phyloP scores from a whole-genome alignment of 2,113 vertebrate genomes.

The Ondatra zibethicus region DNA sequence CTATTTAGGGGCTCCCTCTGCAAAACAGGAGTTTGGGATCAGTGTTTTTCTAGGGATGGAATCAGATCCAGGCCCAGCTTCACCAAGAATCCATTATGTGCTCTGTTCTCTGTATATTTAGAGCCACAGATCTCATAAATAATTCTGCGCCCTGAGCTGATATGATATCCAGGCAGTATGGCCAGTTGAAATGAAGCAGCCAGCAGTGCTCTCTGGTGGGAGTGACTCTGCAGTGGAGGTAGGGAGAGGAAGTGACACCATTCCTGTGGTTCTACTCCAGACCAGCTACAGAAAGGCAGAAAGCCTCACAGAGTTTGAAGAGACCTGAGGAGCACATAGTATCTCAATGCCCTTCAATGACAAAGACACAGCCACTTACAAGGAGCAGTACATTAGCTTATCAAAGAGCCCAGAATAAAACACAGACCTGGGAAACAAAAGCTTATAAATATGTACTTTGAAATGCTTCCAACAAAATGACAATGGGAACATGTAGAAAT shows the following conservation, averaged over 20 bases:
- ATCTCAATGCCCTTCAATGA: not conserved
- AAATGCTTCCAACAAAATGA: not conserved
- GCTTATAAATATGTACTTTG: not conserved
- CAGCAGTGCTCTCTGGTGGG: not conserved
- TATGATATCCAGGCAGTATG: not conserved
- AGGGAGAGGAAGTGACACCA: not conserved
- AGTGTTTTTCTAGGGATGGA: not conserved
- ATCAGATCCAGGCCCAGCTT: not conserved
- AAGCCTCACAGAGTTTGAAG: accelerated
- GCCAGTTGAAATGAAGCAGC: not conserved
- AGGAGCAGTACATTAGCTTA: not conserved
- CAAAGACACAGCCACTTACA: not conserved
- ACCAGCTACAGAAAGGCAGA: not conserved
- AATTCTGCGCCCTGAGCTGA: not conserved
- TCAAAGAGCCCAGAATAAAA: not conserved
- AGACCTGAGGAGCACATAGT: accelerated
- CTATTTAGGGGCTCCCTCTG: not conserved
- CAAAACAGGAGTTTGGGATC: not conserved
- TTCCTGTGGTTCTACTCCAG: not conserved
- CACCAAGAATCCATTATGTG: not conserved
- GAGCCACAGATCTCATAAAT: not conserved
- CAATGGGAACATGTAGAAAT: not conserved
- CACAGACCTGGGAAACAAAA: not conserved
- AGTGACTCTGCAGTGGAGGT: not conserved
- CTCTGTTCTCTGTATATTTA: not conserved